Evolutionary conservation across 2,888 invertebrate species (phyloP), one percentile per base, ranked within the genome.

Genomic region (Cosmorhoe ocellata): DNA sequence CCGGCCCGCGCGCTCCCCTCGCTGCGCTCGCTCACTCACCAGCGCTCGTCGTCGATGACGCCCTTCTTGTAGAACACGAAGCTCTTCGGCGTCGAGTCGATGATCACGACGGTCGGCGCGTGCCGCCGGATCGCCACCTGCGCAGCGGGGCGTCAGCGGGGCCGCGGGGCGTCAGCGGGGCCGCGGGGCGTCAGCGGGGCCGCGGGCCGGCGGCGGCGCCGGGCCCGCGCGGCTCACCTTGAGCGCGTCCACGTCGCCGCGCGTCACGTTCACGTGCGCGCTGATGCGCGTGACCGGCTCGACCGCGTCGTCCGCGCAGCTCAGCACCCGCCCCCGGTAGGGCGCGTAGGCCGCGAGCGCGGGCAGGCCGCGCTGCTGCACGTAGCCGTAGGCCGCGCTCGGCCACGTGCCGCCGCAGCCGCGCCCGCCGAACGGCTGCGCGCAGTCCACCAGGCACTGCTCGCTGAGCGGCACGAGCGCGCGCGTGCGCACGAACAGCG

Each of bases 401-500:
- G 87, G 88, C 88, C 88, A 88, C 18, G 87, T 83, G 32, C 73
- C 69, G 18, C 61, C 57, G 65, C 89, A 89, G 1, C 86, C 87
- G 44, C 74, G 59, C 0, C 72, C 78, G 11, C 82, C 81, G 59
- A 67, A 84, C 81, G 74, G 73, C 7, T 72, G 68, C 2, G 76
- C 81, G 73, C 89, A 88, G 75, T 88, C 89, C 41, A 89, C 80
- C 56, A 89, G 79, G 56, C 64, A 63, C 69, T 88, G 85, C 64
- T 80, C 81, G 57, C 84, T 81, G 51, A 89, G 80, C 45, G 79
- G 64, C 61, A 80, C 78, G 43, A 87, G 78, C 39, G 66, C 69
- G 46, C 76, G 70, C 46, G 80, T 79, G 58, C 69, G 65, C 54
- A 71, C 61, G 71, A 77, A 85, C 62, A 86, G 73, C 51, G 87